Evolutionary conservation across 2,888 invertebrate species (phyloP), one percentile per base, ranked within the genome.

Genomic region (Hypomecis atomaria): DNA sequence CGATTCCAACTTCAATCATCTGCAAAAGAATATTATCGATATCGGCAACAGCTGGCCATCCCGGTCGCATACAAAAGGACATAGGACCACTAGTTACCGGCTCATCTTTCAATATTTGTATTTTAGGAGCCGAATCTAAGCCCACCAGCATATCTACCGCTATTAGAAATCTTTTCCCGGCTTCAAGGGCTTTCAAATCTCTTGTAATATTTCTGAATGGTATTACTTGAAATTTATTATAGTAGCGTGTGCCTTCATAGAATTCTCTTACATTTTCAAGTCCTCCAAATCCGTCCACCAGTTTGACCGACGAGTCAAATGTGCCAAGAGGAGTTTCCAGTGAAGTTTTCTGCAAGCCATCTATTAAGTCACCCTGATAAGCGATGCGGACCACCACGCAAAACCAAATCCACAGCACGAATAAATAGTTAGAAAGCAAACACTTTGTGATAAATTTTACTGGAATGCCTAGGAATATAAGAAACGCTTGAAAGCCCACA

Each of bases 401-500:
- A 69, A 80, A 87, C 86, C 87, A 88, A 68, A 89, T 75, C 89
- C 88, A 89, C 11, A 84, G 57, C 1, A 80, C 61, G 59, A 82
- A 84, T 5, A 85, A 69, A 56, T 49, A 71, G 60, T 88, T 88
- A 4, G 78, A 63, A 0, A 84, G 54, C 63, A 73, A 75, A 23
- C 78, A 79, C 42, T 77, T 77, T 0, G 84, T 81, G 56, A 74
- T 67, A 52, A 84, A 82, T 10, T 74, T 77, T 0, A 77, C 73
- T 52, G 69, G 70, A 67, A 86, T 84, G 0, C 88, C 87, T n/a
- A 89, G 67, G 65, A 87, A 83, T 63, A 87, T 71, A 10, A 75
- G 74, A 10, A 82, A 78, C 6, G 82, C 72, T 58, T 76, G 73
- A 63, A 79, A 83, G 3, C 76, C 36, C 13, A 80, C 67, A 37